phyloP scores from a whole-genome alignment of 92 coral and sea anemone genomes.

The Diadumene lineata region DNA sequence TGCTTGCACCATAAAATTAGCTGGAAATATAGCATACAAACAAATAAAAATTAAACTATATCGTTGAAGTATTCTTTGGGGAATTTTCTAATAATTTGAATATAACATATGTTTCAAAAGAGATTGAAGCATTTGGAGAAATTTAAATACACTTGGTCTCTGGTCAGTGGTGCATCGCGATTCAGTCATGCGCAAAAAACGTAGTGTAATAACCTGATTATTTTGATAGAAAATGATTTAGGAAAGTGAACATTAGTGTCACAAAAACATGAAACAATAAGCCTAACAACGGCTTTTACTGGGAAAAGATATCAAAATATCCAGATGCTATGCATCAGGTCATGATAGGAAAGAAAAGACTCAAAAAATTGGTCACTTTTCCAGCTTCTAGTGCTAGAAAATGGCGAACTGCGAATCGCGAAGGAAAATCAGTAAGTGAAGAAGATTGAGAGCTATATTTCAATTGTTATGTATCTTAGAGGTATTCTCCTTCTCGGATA shows the following conservation, averaged over 20 bases:
- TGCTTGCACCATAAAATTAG: too few species aligned
- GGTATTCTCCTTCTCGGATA: too few species aligned
- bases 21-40: too few species aligned
- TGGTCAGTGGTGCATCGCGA: conserved; percentile 7
- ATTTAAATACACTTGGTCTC: not conserved
- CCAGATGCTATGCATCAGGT: conserved; percentile 81
- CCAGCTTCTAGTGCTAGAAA: conserved; percentile 87
- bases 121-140: not conserved
- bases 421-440: conserved; percentile 70
- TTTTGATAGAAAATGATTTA: conserved; percentile 21
- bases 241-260: not conserved
- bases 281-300: conserved; percentile 9
- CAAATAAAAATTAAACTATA: too few species aligned
- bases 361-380: conserved; percentile 84
- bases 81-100: not conserved
- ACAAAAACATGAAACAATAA: not conserved
- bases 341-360: conserved; percentile 93
- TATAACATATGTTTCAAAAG: not conserved
- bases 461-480: too few species aligned
- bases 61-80: not conserved
- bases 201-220: conserved; percentile 14
- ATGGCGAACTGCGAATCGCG: conserved; percentile 87
- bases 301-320: conserved; percentile 9
- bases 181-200: conserved; percentile 17
- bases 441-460: too few species aligned